Base-by-base conservation (phyloP, 30 jellyfish, hydroid and myxozoan genomes). In the Aurelia sp. region DNA sequence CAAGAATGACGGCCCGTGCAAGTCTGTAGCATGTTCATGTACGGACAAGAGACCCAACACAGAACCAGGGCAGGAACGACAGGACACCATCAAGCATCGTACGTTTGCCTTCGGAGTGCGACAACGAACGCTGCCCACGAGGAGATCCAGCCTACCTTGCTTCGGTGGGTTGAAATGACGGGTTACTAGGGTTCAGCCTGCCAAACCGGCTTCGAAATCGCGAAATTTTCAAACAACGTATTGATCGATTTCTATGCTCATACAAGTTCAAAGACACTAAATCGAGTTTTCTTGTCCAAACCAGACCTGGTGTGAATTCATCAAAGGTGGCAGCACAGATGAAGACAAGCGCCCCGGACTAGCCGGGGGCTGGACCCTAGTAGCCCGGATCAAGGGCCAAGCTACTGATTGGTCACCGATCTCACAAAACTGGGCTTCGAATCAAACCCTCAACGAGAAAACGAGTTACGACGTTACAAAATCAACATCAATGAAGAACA, bases 321-420 rank as follows among this genome's bases (percentile, higher is more conserved):
- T 89, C 84, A 90, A 85, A 80, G 98, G 96, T 7, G 96, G 97
- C 6, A 97, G 97, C 40, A 53, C 89, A 47, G 98, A 96, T 62
- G 97, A 85, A 31, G 98, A 86, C 68, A 85, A 79, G 44, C 79
- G 96, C 63, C 97, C 98, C 63, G 90, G 90, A 20, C 85, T 85
- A 35, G 92, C 97, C 72, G 99, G 99, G 78, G 99, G 99, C 74
- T 94, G 99, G 99, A 94, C 99, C 83, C 99, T 94, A 85, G 97
- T 94, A 85, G 99, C 99, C 96, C 97, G 99, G 73, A 92, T 90
- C 71, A 90, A 94, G 72, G 99, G 99, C 27, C 96, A 83, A 80
- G 96, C 80, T 44, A 94, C 98, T 18, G 99, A 94, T 71, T 94
- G 99, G 99, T 94, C 99, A 31, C 99, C 99, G 51, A 73, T 94